Base-by-base conservation (phyloP, 64 coral and sea anemone species). In the Actinia tenebrosa region DNA sequence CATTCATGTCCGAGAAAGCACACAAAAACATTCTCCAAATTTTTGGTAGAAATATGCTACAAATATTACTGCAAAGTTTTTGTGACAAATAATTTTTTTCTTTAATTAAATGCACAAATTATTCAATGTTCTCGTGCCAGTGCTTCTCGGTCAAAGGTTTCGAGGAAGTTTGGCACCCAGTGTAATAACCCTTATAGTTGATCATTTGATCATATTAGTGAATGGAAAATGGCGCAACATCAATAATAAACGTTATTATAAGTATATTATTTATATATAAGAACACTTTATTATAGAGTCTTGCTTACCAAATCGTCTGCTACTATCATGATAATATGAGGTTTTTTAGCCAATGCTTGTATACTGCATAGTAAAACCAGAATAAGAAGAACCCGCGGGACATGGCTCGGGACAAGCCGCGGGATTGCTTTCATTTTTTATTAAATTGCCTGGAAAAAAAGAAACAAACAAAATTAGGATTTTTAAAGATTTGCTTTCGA, bases 291-390 rank as follows among this genome's bases (percentile, higher is more conserved):
- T 3, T 5, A 50, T 50, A 4, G 1, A 50, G 1, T n/a, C 69
- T 5, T 20, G 85, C 94, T 96, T 60, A 97, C 94, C 88, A 97
- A 86, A 50, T 97, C 94, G 83, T 97, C 91, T 1, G 94, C 94
- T 16, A 97, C 94, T 37, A 97, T 91, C 94, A 97, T 97, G 23
- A 97, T 97, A 45, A 97, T 93, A 80, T 97, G 84, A 27, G 94
- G 94, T 56, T 97, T 97, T 64, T 80, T 42, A 60, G 91, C 84
- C 18, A 53, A 19, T 45, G 6, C 80, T 92, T 45, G 80, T 53
- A 26, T 8, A 16, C 79, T 50, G 50, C 43, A 81, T 23, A 81
- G 15, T 45, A 81, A 81, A 45, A 52, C 79, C 50, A 81, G 22
- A 20, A 81, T 9, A 53, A 81, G 79, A 81, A 81, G 53, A 45